Percentiles rank a stretch among this genome's conserved stretches.
These are phyloP conservation scores for Gadopsis bispinosus DNA, from an alignment of 2,797 vertebrate genomes.

Conservation along the genomic window DNA sequence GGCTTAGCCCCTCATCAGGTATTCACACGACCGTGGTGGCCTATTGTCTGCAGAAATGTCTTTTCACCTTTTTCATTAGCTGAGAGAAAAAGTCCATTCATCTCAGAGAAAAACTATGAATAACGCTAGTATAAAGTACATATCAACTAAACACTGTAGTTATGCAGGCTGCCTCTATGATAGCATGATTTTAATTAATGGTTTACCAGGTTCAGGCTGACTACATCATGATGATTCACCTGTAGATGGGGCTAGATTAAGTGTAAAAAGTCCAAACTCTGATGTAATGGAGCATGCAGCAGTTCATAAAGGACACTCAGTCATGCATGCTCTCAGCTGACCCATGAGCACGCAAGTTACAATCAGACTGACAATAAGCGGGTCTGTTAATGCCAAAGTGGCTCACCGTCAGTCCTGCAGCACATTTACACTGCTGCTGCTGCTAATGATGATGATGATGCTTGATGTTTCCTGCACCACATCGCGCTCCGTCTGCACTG, in stretches of 20 bases:
- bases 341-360: slow-evolving; percentile 55
- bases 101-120: slow-evolving; percentile 5
- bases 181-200: slow-evolving; percentile 20
- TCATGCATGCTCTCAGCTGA: slow-evolving; percentile 74
- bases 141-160: slow-evolving; percentile 8
- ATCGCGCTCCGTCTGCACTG: neutral
- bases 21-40: slow-evolving; percentile 32
- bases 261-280: slow-evolving; percentile 48
- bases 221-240: slow-evolving; percentile 47
- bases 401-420: slow-evolving; percentile 50
- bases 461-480: slow-evolving; percentile 30
- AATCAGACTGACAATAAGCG: slow-evolving; percentile 66
- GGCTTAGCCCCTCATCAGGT: slow-evolving; percentile 53
- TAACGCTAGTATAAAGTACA: neutral
- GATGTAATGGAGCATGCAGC: slow-evolving; percentile 40
- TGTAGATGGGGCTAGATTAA: slow-evolving; percentile 64
- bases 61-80: slow-evolving; percentile 15
- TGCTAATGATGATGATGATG: slow-evolving; percentile 18
- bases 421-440: slow-evolving; percentile 34
- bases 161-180: neutral
- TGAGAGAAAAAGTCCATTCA: slow-evolving; percentile 6
- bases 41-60: slow-evolving; percentile 37
- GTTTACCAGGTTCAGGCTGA: slow-evolving; percentile 1
- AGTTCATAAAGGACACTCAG: slow-evolving; percentile 61
- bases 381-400: slow-evolving; percentile 49